Base-by-base conservation (phyloP, 2,888 invertebrate species). In the Mycogona germanica region DNA sequence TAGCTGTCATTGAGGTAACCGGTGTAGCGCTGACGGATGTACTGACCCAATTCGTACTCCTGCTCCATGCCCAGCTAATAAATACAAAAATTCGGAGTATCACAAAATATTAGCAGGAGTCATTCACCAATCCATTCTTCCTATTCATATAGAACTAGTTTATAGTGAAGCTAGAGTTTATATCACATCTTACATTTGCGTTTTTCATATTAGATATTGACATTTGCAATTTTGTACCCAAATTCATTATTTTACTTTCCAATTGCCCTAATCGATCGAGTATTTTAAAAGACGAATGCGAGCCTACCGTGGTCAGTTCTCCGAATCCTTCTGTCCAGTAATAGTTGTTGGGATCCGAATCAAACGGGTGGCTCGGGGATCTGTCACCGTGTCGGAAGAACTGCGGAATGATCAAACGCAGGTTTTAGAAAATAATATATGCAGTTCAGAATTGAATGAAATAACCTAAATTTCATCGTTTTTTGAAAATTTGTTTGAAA, bases 21-120 rank as follows among this genome's bases (percentile, higher is more conserved):
- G 38, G 71, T 66, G 68, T 91, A 92, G 9, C 87, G 76, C 42
- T 75, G 68, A 12, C 86, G 72, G 2, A 91, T 67, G 79, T 80
- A 87, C 65, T 79, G 69, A 2, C 91, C 91, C 6, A 91, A 71
- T 21, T 75, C 70, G 64, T 78, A 82, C 55, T 87, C 85, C 63
- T 86, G 82, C 59, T 51, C 14, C 32, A 21, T 51, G 2, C 52
- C 52, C 4, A 7, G 12, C 51, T 51, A 51, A 12, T 2, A 49
- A 19, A 17, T n/a, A 35, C 12, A 41, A 41, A 9, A 35, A 35
- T 12, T 12, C n/a, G n/a, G n/a, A 35, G 12, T 35, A n/a, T 35
- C n/a, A 35, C n/a, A 35, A 35, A 35, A 12, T n/a, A 35, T 12
- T 35, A 12, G 12, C 35, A 12, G 12, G 35, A 35, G 12, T 35